These are phyloP conservation scores for Hestina assimilis DNA, from an alignment of 1,140 invertebrate genomes.

Conservation along the genomic window DNA sequence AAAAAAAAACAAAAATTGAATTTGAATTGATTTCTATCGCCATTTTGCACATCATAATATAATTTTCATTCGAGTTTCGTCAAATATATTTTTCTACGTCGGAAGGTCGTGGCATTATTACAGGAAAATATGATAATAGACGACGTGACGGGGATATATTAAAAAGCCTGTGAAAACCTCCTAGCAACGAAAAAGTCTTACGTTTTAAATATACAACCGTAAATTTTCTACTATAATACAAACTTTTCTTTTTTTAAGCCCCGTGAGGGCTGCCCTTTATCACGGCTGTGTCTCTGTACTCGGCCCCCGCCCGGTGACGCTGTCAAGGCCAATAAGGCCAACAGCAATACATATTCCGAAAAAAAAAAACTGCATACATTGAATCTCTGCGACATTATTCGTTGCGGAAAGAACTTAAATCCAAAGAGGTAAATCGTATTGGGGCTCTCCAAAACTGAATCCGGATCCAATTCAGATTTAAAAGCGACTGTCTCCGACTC, in stretches of 20 bases:
- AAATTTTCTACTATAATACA: neutral
- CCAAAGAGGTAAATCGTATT: conserved; percentile 2
- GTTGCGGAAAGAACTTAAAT: neutral
- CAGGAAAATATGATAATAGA: conserved; percentile 19
- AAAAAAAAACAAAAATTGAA: too few relatives aligned
- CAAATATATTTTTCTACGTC: conserved; percentile 12
- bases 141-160: conserved; percentile 14
- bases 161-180: conserved; percentile 2
- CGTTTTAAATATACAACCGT: neutral
- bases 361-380: too few relatives aligned
- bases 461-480: conserved; percentile 11
- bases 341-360: too few relatives aligned
- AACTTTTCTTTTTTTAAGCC: too few relatives aligned
- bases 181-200: neutral
- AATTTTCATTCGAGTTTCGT: neutral
- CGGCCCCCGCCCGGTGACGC: too few relatives aligned
- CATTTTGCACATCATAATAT: too few relatives aligned
- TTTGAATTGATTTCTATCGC: too few relatives aligned
- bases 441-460: neutral
- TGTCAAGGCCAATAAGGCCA: too few relatives aligned
- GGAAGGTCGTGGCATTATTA: conserved; percentile 16
- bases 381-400: too few relatives aligned
- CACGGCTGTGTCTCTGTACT: too few relatives aligned
- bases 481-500: conserved; percentile 5
- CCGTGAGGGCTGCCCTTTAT: too few relatives aligned